Evolutionary conservation across 2,113 vertebrate species (phyloP).

Genomic region (Aspidoscelis tigris): DNA sequence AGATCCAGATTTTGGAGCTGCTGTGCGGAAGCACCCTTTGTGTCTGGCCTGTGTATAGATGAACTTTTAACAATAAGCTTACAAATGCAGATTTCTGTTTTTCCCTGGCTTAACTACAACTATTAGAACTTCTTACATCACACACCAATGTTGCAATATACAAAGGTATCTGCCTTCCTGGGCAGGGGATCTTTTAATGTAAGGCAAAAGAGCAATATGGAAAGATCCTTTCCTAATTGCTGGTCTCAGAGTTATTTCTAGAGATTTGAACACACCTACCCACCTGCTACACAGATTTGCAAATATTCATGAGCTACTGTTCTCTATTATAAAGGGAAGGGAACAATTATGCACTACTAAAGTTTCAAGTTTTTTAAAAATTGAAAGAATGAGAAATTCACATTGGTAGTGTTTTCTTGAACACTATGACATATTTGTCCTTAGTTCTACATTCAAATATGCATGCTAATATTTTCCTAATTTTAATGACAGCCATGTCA

Average conservation of each 20-base stretch:
- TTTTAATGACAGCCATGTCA: constrained; percentile 76
- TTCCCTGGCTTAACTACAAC: not conserved
- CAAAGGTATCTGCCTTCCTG: not conserved
- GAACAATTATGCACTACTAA: constrained; percentile 40
- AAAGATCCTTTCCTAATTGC: constrained; percentile 37
- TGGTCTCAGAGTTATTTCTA: constrained; percentile 51
- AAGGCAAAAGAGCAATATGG: constrained; percentile 43
- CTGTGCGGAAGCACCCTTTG: too few species aligned
- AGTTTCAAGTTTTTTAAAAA: constrained; percentile 48
- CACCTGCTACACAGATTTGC: constrained; percentile 62
- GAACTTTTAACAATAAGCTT: too few species aligned
- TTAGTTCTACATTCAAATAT: constrained; percentile 71
- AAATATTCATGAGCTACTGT: constrained; percentile 64
- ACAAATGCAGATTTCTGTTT: not conserved
- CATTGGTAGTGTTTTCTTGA: constrained; percentile 57
- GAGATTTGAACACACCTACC: constrained; percentile 64
- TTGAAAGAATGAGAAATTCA: constrained; percentile 46
- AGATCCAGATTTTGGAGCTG: too few species aligned
- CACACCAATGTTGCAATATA: not conserved
- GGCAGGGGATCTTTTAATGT: constrained; percentile 27
- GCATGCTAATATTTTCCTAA: constrained; percentile 76
- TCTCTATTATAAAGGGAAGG: constrained; percentile 49
- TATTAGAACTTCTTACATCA: not conserved
- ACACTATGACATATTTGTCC: constrained; percentile 52
- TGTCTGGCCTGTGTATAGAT: not conserved